Percentiles rank a stretch among this genome's conserved stretches.
Conservation (phyloP, 2,888 invertebrate species). For the Cryptocephalus primarius region DNA sequence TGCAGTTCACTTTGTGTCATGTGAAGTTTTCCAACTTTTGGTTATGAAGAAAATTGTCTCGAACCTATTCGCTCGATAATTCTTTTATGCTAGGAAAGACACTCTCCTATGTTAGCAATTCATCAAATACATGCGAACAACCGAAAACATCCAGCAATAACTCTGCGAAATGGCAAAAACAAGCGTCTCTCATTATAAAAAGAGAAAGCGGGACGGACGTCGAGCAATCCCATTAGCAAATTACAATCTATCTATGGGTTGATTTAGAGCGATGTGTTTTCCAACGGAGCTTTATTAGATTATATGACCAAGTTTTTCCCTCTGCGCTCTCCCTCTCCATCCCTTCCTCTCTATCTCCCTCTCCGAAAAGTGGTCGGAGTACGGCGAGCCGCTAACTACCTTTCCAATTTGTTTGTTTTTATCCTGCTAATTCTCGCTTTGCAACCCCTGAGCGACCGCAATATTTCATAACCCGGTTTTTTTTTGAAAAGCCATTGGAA, state of each 20-base stretch:
- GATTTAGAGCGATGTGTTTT: conserved; percentile 25
- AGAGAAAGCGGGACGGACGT: conserved; percentile 1
- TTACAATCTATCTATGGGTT: conserved; percentile 31
- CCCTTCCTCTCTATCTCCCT: too few relatives aligned
- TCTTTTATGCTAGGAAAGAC: too few relatives aligned
- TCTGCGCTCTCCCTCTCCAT: neutral
- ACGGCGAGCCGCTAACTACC: conserved; percentile 24
- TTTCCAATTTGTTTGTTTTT: conserved; percentile 24
- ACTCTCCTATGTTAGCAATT: too few relatives aligned
- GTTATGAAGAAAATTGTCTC: too few relatives aligned
- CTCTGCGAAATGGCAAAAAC: too few relatives aligned
- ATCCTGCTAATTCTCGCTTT: conserved; percentile 12
- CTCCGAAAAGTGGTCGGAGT: conserved; percentile 7
- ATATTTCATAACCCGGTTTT: conserved; percentile 7
- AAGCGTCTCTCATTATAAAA: neutral
- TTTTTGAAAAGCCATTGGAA: too few relatives aligned
- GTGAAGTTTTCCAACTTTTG: too few relatives aligned
- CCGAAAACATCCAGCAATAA: too few relatives aligned
- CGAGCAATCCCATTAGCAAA: conserved; percentile 29
- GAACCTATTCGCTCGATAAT: too few relatives aligned
- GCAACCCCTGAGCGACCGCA: conserved; percentile 8
- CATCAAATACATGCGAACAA: too few relatives aligned
- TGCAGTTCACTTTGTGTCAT: too few relatives aligned
- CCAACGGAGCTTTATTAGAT: conserved; percentile 15
- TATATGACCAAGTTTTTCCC: conserved; percentile 16